These are phyloP conservation scores for Drosophila fulvimacula DNA, from an alignment of 2,888 invertebrate species.

Conservation along the genomic window DNA sequence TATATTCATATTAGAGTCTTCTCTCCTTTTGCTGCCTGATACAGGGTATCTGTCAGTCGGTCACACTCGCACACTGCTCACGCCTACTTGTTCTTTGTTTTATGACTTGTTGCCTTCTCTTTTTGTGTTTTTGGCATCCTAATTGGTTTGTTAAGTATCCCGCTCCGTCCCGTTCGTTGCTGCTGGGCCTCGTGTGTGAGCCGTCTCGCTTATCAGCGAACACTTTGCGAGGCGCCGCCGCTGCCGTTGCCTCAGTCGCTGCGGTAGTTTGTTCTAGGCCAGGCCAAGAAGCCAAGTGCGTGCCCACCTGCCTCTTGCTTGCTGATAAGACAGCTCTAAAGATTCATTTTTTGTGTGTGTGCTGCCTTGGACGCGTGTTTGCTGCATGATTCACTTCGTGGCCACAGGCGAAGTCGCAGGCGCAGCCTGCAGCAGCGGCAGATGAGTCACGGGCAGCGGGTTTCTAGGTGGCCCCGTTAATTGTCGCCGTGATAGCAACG, in stretches of 20 bases:
- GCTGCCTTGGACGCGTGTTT: conserved; percentile 54
- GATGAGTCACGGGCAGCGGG: conserved; percentile 55
- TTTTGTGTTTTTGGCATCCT: conserved; percentile 67
- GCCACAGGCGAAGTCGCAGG: conserved; percentile 49
- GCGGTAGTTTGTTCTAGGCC: conserved; percentile 55
- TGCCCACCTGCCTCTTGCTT: conserved; percentile 41
- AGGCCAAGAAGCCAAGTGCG: conserved; percentile 43
- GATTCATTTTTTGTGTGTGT: conserved; percentile 16
- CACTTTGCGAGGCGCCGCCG: conserved; percentile 66
- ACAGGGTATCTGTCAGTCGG: conserved; percentile 6
- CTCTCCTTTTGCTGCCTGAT: neutral
- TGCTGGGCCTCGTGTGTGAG: conserved; percentile 23
- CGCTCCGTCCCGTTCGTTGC: conserved; percentile 29
- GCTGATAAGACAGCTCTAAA: conserved; percentile 58
- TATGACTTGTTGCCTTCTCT: conserved; percentile 66
- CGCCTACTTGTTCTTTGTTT: conserved; percentile 41
- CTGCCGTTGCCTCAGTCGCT: conserved; percentile 12
- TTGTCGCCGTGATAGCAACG: conserved; percentile 50
- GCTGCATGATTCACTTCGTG: conserved; percentile 65
- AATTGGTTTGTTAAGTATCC: conserved; percentile 78
- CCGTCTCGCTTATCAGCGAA: conserved; percentile 57
- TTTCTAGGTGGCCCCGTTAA: conserved; percentile 64
- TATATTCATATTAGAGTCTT: neutral
- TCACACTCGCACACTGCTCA: neutral
- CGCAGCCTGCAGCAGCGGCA: conserved; percentile 14